Evolutionary conservation across 1,140 invertebrate genomes (phyloP), one percentile per base, ranked within the genome.

Genomic region (Monochamus saltuarius): DNA sequence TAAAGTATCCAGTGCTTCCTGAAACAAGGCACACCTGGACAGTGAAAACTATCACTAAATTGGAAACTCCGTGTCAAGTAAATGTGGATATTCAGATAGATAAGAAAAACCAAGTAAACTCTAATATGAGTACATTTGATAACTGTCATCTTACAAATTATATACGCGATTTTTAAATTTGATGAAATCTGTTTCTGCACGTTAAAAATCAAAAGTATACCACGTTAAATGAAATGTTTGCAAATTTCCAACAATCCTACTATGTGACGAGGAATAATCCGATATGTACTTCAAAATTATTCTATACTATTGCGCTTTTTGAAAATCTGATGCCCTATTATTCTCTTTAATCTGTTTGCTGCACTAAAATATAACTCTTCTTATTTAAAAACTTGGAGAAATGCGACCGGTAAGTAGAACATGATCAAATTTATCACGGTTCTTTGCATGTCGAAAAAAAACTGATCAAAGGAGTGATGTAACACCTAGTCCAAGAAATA

Each of bases 171-270:
- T 52, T 36, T 51, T 43, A 59, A 59, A 13, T 67, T 61, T 16
- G 64, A 71, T 45, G 42, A 19, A 17, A 73, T 62, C 47, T 73
- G 19, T 57, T 70, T 59, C 22, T 67, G 9, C 51, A 66, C 39
- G 70, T 62, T 61, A 38, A 38, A 10, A n/a, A n/a, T n/a, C 43
- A 70, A 39, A 61, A 56, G 7, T 68, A 37, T 52, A 60, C 53
- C 34, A n/a, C 59, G 10, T 56, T 70, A 10, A 73, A 74, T 62
- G 56, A 74, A 36, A 65, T 71, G 60, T 73, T 65, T 66, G 13
- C 49, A 2, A 37, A 64, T 17, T 75, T 74, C n/a, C n/a, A n/a
- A n/a, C n/a, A n/a, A 43, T 54, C 63, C 9, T 69, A 63, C 9
- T 74, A 71, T 56, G 69, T 66, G 11, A 19, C 34, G 9, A 13